A percentile compares a stretch with the other conserved stretches of the same genome.
Evolutionary conservation across 2,113 vertebrate species (phyloP).

Genomic region (Myotis davidii): DNA sequence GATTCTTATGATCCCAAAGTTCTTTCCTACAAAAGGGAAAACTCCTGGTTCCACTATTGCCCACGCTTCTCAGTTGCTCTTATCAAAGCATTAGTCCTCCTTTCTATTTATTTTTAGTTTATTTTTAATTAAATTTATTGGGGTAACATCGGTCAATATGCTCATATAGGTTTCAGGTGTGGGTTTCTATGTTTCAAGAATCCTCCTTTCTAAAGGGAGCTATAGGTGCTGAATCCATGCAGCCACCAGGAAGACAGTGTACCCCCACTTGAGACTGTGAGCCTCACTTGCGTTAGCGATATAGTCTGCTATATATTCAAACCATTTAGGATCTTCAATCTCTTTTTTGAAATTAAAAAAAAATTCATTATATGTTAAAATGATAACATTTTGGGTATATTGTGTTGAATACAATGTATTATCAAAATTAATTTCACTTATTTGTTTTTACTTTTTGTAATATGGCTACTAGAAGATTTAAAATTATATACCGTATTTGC

Average conservation of each 20-base stretch:
- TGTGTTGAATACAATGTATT: not conserved
- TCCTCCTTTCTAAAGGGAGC: not conserved
- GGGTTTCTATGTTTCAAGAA: no score
- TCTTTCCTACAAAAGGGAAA: not conserved
- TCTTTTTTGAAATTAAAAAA: not conserved
- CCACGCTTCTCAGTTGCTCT: not conserved
- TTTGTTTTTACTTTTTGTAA: not conserved
- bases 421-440: not conserved
- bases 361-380: not conserved
- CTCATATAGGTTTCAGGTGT: no score
- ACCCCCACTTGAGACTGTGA: not conserved
- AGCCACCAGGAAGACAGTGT: not conserved
- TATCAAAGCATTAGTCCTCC: not conserved
- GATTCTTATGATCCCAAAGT: not conserved
- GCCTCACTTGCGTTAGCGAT: not conserved
- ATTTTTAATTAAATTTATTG: no score
- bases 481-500: no score
- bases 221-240: not conserved
- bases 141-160: no score
- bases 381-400: not conserved
- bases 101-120: no score
- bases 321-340: not conserved
- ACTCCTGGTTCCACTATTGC: not conserved
- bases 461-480: not conserved
- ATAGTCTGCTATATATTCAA: accelerated